phyloP scores from a whole-genome alignment of 2,888 invertebrate species.

The Polymixis flavicincta region DNA sequence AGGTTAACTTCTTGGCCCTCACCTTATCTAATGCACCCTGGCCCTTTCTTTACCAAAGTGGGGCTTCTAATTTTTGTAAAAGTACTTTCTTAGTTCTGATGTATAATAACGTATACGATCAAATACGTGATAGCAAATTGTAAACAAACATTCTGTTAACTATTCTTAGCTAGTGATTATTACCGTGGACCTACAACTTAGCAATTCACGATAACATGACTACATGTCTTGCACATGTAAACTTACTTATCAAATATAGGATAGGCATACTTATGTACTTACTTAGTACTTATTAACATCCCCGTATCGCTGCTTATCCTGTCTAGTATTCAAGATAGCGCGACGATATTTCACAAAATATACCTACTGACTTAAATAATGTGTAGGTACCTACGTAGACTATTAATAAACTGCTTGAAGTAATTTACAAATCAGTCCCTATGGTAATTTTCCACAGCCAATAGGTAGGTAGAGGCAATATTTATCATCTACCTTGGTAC shows the following conservation, averaged over 20 bases:
- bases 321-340: not conserved
- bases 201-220: conserved; percentile 27
- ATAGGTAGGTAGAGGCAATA: not conserved
- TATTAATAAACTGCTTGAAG: conserved; percentile 22
- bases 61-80: not conserved
- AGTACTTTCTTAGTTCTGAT: not conserved
- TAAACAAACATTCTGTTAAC: conserved; percentile 29
- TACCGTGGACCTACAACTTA: conserved; percentile 11
- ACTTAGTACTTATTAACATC: conserved; percentile 27
- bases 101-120: not conserved
- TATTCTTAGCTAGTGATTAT: not conserved
- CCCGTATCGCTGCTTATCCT: conserved; percentile 16
- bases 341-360: not conserved
- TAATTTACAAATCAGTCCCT: conserved; percentile 36
- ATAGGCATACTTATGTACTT: conserved; percentile 7
- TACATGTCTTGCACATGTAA: not conserved
- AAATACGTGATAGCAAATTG: not conserved
- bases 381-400: conserved; percentile 2
- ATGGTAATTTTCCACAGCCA: conserved; percentile 16
- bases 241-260: conserved; percentile 28
- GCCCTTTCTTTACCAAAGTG: not conserved
- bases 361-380: not conserved
- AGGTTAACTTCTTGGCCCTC: conserved; percentile 24
- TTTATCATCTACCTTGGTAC: not conserved
- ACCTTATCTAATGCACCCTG: not conserved